These are phyloP conservation scores for Lepilemur septentrionalis DNA, from an alignment of 2,797 vertebrate genomes.

Conservation along the genomic window DNA sequence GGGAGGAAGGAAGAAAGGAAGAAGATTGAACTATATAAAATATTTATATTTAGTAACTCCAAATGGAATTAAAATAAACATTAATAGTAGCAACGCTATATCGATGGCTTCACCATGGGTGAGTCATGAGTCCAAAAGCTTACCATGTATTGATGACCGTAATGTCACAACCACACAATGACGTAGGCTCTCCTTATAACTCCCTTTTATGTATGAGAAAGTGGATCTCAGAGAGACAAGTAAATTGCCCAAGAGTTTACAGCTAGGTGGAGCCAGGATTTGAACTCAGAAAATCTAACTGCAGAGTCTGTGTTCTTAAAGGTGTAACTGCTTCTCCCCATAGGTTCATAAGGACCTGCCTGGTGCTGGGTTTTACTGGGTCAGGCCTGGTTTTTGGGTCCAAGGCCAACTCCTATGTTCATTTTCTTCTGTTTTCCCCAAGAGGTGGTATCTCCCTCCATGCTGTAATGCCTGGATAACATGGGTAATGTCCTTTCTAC, in stretches of 20 bases:
- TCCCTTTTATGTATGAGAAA: neutral
- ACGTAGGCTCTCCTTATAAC: neutral
- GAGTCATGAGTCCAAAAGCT: neutral
- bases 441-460: neutral
- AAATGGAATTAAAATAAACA: neutral
- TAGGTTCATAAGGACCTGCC: neutral
- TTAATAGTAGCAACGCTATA: neutral
- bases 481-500: neutral
- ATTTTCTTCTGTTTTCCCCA: neutral
- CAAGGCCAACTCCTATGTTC: neutral
- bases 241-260: neutral
- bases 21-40: neutral
- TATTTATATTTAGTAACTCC: neutral
- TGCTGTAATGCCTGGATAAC: neutral
- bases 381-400: neutral
- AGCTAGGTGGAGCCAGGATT: neutral
- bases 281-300: neutral
- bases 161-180: neutral
- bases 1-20: neutral
- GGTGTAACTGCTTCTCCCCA: neutral
- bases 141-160: neutral
- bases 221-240: neutral
- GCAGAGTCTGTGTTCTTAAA: neutral
- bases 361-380: neutral
- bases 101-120: neutral